Evolutionary conservation across 2,113 vertebrate species (phyloP), one percentile per base, ranked within the genome.

Genomic region (Tupaia chinensis): DNA sequence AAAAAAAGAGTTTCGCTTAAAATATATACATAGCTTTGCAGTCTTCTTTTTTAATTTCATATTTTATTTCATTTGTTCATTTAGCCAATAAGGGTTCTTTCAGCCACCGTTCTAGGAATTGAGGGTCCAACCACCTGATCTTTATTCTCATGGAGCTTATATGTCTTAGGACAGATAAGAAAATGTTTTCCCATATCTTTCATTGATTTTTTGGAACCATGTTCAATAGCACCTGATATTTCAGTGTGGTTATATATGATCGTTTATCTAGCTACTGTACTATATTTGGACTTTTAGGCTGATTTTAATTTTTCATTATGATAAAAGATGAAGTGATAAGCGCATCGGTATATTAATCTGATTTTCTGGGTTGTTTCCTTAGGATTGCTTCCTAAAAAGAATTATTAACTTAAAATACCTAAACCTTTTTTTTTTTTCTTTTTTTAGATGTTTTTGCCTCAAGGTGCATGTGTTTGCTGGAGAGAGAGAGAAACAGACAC

Each of bases 1-100:
- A 87, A 94, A 87, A 63, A 32, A 94, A 87, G 60, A 82, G 13
- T 63, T 63, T 91, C 77, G 80, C 82, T 96, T 95, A 60, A 63
- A 84, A 91, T 73, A 79, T 54, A 84, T 11, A 16, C 4, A 34
- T 88, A 91, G 20, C 9, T 94, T 95, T 44, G 53, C 93, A 54
- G 86, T 91, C 25, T 92, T 70, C 58, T 23, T 60, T 77, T 13
- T 54, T 70, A 80, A 60, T 12, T 84, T 84, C 72, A 32, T 95
- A 44, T 72, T 96, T 44, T 44, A 44, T 44, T 94, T 87, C 19
- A 85, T 86, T 14, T 4, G 61, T 79, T 32, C 34, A 91, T 83
- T 96, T 11, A 65, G 56, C 7, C 3, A 89, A n/a, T 25, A 92
- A 76, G 4, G 61, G 77, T 54, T 90, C 29, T 66, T 2, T 93